Evolutionary conservation across 2,797 vertebrate genomes (phyloP).

Genomic region (Gallinago stenura): DNA sequence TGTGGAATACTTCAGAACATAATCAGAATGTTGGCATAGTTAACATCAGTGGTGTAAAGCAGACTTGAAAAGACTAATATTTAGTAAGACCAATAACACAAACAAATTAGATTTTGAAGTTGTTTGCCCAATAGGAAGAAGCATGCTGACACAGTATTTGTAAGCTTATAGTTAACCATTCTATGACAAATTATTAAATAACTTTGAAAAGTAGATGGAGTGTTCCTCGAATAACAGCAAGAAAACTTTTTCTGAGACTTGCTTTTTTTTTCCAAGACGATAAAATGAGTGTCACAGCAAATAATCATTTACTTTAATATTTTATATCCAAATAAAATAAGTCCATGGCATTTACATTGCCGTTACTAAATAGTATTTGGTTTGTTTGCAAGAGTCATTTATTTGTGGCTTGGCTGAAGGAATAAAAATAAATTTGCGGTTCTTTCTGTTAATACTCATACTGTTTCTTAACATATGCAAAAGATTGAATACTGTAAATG

Average conservation of each 20-base stretch:
- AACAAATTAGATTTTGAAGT: slow-evolving; percentile 78
- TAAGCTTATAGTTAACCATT: slow-evolving; percentile 64
- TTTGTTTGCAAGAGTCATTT: slow-evolving; percentile 64
- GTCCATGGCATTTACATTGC: slow-evolving; percentile 50
- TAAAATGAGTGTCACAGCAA: slow-evolving; percentile 45
- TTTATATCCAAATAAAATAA: slow-evolving; percentile 67
- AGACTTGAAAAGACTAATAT: slow-evolving; percentile 79
- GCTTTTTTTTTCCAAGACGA: not conserved
- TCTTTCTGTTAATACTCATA: slow-evolving; percentile 63
- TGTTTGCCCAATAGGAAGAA: slow-evolving; percentile 71
- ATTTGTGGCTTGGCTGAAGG: slow-evolving; percentile 70
- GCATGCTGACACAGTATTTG: slow-evolving; percentile 69
- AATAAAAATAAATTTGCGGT: slow-evolving; percentile 65
- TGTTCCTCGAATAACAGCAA: slow-evolving; percentile 52
- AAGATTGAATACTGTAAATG: slow-evolving; percentile 32
- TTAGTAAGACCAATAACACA: slow-evolving; percentile 79
- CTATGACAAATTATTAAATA: slow-evolving; percentile 63
- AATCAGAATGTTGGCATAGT: slow-evolving; percentile 74
- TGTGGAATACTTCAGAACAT: slow-evolving; percentile 79
- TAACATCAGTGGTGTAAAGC: slow-evolving; percentile 71
- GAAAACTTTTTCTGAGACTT: slow-evolving; percentile 51
- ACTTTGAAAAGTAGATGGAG: slow-evolving; percentile 44
- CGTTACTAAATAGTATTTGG: slow-evolving; percentile 55
- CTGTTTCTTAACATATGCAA: slow-evolving; percentile 66
- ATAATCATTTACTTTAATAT: slow-evolving; percentile 67